phyloP scores from a whole-genome alignment of 2,113 vertebrate genomes.

The Aythya baeri region DNA sequence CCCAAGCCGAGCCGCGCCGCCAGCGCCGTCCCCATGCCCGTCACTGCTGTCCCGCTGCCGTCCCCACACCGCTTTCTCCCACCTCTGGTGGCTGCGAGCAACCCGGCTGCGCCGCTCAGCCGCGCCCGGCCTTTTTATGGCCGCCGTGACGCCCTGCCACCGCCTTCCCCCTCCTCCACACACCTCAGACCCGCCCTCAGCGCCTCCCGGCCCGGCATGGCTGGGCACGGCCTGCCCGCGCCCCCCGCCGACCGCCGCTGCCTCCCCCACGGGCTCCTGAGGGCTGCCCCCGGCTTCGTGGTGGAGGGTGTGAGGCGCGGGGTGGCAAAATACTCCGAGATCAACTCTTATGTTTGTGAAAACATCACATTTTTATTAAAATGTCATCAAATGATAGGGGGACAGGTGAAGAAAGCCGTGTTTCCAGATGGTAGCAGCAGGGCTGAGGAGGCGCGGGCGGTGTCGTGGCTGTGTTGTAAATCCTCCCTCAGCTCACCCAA shows the following conservation, averaged over 20 bases:
- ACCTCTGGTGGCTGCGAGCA: neutral
- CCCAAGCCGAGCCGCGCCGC: constrained; percentile 73
- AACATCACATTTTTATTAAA: neutral
- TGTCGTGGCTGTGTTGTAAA: neutral
- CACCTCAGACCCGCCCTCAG: neutral
- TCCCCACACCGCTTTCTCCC: too few species aligned
- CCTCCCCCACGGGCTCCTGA: too few species aligned
- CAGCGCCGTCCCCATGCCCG: constrained; percentile 73
- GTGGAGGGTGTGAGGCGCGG: neutral
- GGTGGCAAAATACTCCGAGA: neutral
- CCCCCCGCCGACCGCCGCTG: too few species aligned
- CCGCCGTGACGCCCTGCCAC: neutral
- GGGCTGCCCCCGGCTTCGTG: too few species aligned
- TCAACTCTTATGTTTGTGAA: neutral
- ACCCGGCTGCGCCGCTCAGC: neutral
- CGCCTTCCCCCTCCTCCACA: neutral
- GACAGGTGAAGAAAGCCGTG: neutral
- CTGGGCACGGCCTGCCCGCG: too few species aligned
- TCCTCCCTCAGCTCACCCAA: neutral
- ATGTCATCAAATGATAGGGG: too few species aligned
- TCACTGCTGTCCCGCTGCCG: neutral
- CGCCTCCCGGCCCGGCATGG: neutral
- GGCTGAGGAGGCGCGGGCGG: neutral
- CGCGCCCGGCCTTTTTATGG: constrained; percentile 15
- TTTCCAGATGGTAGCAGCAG: neutral